Percentiles rank a stretch among this genome's conserved stretches.
phyloP scores from a whole-genome alignment of 2,797 vertebrate species.

The Carcharodon carcharias region DNA sequence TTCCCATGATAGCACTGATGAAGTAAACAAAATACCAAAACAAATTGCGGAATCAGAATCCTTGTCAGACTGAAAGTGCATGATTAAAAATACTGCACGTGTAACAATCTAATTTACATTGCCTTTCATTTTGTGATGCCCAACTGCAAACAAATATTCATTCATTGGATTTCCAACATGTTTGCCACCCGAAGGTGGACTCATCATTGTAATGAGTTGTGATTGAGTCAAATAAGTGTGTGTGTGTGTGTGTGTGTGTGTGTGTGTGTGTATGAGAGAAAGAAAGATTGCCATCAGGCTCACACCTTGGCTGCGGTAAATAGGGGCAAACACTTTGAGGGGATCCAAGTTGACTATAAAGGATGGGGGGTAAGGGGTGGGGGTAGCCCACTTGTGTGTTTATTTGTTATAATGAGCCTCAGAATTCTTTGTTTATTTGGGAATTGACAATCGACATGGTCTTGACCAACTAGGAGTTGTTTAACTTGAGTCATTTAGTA shows the following conservation, averaged over 20 bases:
- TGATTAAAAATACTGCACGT: not conserved
- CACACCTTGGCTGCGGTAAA: not conserved
- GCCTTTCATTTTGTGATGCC: not conserved
- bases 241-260: not conserved
- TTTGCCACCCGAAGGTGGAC: not conserved
- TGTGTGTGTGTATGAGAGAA: too few species aligned
- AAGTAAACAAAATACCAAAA: not conserved
- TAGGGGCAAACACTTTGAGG: not conserved
- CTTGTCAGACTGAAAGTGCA: not conserved
- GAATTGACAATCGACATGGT: not conserved
- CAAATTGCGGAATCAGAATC: not conserved
- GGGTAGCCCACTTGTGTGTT: too few species aligned
- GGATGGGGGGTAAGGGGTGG: not conserved
- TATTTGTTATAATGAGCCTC: not conserved
- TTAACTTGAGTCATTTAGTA: not conserved
- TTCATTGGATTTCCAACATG: not conserved
- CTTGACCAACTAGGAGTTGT: not conserved
- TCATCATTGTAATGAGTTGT: not conserved
- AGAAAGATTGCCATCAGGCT: not conserved
- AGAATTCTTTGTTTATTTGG: not conserved
- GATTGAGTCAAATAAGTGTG: not conserved
- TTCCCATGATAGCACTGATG: not conserved
- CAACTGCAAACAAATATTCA: not conserved
- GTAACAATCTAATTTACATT: not conserved
- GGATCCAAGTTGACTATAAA: not conserved